phyloP scores from a whole-genome alignment of 2,797 vertebrate species.

The Anabas testudineus region DNA sequence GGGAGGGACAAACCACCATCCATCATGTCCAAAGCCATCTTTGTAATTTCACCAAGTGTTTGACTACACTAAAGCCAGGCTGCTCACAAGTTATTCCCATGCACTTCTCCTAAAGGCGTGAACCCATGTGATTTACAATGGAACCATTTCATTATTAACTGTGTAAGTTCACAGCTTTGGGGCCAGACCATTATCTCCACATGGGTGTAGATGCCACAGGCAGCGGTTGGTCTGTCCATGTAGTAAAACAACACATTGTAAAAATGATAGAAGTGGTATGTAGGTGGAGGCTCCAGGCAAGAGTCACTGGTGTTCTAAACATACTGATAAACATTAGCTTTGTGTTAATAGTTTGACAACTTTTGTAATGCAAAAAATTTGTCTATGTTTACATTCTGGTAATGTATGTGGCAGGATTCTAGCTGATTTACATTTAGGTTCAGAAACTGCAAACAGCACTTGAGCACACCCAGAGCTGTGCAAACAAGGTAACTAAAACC shows the following conservation, averaged over 20 bases:
- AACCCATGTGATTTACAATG: conserved; percentile 77
- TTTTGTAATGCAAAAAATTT: background rate
- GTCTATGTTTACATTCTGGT: background rate
- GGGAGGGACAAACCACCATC: conserved; percentile 59
- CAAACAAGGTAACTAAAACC: conserved; percentile 57
- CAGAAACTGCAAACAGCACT: conserved; percentile 11
- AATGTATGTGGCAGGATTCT: background rate
- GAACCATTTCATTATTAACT: conserved; percentile 73
- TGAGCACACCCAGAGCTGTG: conserved; percentile 20
- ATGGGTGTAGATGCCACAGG: conserved; percentile 65
- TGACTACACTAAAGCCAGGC: conserved; percentile 39
- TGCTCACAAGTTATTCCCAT: conserved; percentile 63
- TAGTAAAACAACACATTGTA: conserved; percentile 68
- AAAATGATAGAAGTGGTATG: conserved; percentile 59
- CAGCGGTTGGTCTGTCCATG: conserved; percentile 57
- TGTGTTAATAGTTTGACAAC: conserved; percentile 33
- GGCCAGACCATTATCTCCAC: conserved; percentile 69
- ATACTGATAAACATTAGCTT: conserved; percentile 12
- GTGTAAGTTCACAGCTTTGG: conserved; percentile 56
- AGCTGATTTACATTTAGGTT: background rate
- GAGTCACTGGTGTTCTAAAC: conserved; percentile 30
- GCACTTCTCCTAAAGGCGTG: conserved; percentile 62
- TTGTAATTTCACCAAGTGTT: conserved; percentile 42
- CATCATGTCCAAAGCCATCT: conserved; percentile 60
- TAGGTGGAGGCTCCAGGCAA: conserved; percentile 32